Conservation (phyloP, 2,888 invertebrate species). For the Lasioglossum marginatum region DNA sequence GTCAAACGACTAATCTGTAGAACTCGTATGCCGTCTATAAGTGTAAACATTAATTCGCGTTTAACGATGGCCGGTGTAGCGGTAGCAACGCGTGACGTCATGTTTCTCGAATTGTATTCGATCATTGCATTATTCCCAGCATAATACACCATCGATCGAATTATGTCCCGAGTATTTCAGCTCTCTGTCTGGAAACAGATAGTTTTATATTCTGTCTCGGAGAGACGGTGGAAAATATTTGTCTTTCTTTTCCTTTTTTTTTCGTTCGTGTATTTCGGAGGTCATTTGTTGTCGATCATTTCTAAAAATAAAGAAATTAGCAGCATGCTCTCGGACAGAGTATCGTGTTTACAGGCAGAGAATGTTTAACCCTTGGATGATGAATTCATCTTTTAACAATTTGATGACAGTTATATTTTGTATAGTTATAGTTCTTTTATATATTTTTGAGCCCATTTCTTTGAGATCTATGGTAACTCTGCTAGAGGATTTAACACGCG, state of each 20-base stretch:
- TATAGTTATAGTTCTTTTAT: too few relatives aligned
- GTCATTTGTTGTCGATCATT: background rate
- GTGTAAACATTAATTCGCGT: background rate
- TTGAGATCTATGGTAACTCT: too few relatives aligned
- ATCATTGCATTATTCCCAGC: background rate
- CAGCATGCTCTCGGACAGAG: background rate
- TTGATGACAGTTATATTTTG: background rate
- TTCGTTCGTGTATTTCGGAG: background rate
- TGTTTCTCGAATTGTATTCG: background rate
- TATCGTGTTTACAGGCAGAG: background rate
- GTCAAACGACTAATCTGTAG: background rate
- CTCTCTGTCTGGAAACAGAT: background rate
- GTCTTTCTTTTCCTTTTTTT: background rate
- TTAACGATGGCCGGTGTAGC: background rate
- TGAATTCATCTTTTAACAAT: background rate
- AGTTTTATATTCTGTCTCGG: background rate
- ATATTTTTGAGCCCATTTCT: too few relatives aligned
- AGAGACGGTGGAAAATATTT: background rate
- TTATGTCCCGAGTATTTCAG: background rate
- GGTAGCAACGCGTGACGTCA: background rate
- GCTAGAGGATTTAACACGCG: too few relatives aligned
- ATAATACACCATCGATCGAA: background rate
- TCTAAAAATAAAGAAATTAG: background rate
- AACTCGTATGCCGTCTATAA: background rate
- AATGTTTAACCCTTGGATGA: background rate